These are phyloP conservation scores for Lepidurus arcticus DNA, from an alignment of 1,140 invertebrate species.

Conservation along the genomic window DNA sequence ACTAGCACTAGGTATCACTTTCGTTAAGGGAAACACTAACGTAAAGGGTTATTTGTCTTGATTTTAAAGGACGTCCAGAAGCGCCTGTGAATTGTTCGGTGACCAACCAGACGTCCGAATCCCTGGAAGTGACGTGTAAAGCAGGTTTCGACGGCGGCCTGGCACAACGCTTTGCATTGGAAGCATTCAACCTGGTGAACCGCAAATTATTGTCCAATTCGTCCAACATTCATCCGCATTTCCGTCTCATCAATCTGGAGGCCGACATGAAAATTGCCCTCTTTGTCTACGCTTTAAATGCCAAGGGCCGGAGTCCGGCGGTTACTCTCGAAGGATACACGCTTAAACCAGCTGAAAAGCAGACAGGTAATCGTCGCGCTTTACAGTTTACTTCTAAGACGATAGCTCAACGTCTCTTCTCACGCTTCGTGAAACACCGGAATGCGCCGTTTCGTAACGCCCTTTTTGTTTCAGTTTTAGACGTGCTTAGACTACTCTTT, in stretches of 20 bases:
- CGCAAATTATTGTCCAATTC: constrained; percentile 60
- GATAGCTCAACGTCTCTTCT: neutral
- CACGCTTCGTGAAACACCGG: neutral
- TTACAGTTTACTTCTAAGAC: constrained; percentile 6
- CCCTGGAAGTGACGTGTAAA: constrained; percentile 66
- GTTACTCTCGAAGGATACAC: constrained; percentile 58
- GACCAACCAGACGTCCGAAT: constrained; percentile 70
- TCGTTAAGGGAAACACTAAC: neutral
- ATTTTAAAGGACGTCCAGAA: constrained; percentile 60
- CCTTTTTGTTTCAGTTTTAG: neutral
- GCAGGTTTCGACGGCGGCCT: constrained; percentile 75
- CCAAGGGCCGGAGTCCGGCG: constrained; percentile 65
- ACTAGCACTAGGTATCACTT: neutral
- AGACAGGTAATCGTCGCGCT: constrained; percentile 59
- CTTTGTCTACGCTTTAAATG: constrained; percentile 71
- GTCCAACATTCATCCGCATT: constrained; percentile 55
- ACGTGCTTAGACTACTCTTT: neutral
- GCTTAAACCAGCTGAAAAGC: constrained; percentile 68
- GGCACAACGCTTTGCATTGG: constrained; percentile 61
- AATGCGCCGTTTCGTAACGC: neutral
- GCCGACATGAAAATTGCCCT: constrained; percentile 63
- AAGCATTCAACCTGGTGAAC: constrained; percentile 64
- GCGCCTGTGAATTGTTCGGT: constrained; percentile 71
- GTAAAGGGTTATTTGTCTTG: constrained; percentile 25
- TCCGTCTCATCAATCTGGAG: constrained; percentile 61